Base-by-base conservation (phyloP, 2,888 invertebrate species). In the Sphaerophoria taeniata region DNA sequence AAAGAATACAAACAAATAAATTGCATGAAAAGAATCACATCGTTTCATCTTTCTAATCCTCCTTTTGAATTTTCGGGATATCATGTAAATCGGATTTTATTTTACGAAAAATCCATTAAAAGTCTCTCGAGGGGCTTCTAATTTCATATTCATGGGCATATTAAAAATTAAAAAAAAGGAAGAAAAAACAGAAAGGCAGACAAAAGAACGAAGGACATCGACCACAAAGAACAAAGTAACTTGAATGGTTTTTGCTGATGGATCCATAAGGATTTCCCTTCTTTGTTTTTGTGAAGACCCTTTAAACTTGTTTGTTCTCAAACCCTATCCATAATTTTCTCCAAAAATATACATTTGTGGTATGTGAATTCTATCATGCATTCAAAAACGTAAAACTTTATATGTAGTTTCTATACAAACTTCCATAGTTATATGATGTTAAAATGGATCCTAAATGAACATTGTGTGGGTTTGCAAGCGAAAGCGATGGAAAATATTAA, bases 91-190 rank as follows among this genome's bases (percentile, higher is more conserved):
- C 58, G 24, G 65, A 60, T 67, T 75, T 71, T 33, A 33, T 51
- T 36, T 55, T 56, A 80, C 61, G 49, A 63, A 72, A 75, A 85
- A 72, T 76, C 71, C 84, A 80, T 85, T 80, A 69, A 72, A 73
- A 80, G 53, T 72, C 84, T 58, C 84, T 45, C 49, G 67, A 24
- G 75, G 71, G 72, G 56, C 56, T 56, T 60, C 67, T 67, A n/a
- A 74, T 80, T 69, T 56, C 56, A 63, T 58, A 81, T 71, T 70
- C 55, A 63, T 63, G 67, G 51, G 9, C 53, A 31, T 14, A 67
- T 53, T 39, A 49, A 67, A 67, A 53, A 16, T 39, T 47, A 6
- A 49, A 33, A 11, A 65, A 36, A 36, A 12, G 0, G 36, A 16
- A 16, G 16, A 58, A 39, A 60, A 60, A 60, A 24, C 9, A 9